Percentiles rank a stretch among this genome's conserved stretches.
Evolutionary conservation across 2,797 vertebrate species (phyloP).

Genomic region (Rallus crepitans): DNA sequence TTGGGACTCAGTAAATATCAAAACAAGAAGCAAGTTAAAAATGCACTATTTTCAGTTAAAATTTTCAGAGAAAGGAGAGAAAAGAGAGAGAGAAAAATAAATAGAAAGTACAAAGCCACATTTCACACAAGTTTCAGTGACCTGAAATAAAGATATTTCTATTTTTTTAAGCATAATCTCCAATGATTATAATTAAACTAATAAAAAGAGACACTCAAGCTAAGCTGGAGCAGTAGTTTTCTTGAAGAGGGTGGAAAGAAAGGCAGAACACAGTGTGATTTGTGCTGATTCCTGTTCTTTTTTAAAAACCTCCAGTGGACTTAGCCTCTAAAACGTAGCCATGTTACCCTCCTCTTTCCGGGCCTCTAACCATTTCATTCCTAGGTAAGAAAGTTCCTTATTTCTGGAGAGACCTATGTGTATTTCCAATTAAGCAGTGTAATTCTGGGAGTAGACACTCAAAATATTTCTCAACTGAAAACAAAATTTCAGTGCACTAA

Average conservation of each 20-base stretch:
- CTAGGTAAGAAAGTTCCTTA: not conserved
- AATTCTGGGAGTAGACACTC: not conserved
- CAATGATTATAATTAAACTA: conserved; percentile 68
- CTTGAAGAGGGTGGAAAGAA: conserved; percentile 14
- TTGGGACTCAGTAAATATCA: not conserved
- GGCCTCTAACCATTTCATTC: not conserved
- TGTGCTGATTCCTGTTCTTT: not conserved
- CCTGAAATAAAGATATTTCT: conserved; percentile 57
- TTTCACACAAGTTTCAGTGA: conserved; percentile 71
- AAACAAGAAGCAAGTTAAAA: conserved; percentile 38
- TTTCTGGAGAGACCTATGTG: not conserved
- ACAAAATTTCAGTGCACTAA: not conserved
- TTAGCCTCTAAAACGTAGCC: not conserved
- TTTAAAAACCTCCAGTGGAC: not conserved
- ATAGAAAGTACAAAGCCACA: not conserved
- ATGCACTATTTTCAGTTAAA: not conserved
- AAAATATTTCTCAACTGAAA: not conserved
- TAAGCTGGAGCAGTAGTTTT: not conserved
- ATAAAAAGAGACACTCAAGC: conserved; percentile 43
- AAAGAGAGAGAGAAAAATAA: not conserved
- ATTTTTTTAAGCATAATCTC: conserved; percentile 55
- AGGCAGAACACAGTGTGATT: not conserved
- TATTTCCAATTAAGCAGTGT: not conserved
- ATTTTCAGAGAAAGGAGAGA: not conserved
- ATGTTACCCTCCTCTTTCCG: not conserved